These are phyloP conservation scores for Nixonia krombeini DNA, from an alignment of 1,140 invertebrate species.

Conservation along the genomic window DNA sequence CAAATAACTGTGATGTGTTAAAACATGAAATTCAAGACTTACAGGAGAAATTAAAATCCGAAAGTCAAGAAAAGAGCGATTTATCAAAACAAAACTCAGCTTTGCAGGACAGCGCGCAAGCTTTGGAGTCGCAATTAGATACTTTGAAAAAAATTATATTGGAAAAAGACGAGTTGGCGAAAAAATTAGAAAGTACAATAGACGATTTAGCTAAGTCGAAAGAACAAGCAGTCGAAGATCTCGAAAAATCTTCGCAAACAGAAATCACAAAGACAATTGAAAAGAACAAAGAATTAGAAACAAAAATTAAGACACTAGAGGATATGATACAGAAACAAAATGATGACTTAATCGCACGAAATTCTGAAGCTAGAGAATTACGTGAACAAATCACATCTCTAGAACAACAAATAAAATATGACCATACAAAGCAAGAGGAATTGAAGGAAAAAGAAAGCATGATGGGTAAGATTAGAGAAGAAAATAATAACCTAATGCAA, in stretches of 20 bases:
- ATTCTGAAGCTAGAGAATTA: conserved; percentile 33
- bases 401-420: conserved; percentile 23
- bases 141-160: conserved; percentile 15
- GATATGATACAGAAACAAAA: conserved; percentile 24
- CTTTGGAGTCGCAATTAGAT: conserved; percentile 46
- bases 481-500: conserved; percentile 43
- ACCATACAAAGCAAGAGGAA: conserved; percentile 37
- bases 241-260: conserved; percentile 32
- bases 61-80: conserved; percentile 40
- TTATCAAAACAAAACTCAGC: conserved; percentile 38
- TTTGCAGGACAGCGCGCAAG: conserved; percentile 51
- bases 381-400: conserved; percentile 40
- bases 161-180: conserved; percentile 35
- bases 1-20: conserved; percentile 18
- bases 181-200: conserved; percentile 31
- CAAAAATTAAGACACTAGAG: conserved; percentile 18
- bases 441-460: conserved; percentile 41
- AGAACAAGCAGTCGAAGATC: conserved; percentile 21
- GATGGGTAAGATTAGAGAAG: conserved; percentile 31
- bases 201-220: conserved; percentile 31
- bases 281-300: conserved; percentile 44
- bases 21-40: conserved; percentile 36
- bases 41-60: conserved; percentile 42
- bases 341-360: conserved; percentile 25
- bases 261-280: conserved; percentile 24